Evolutionary conservation across 1,140 invertebrate genomes (phyloP), one percentile per base, ranked within the genome.

Genomic region (Drosophila prosaltans): DNA sequence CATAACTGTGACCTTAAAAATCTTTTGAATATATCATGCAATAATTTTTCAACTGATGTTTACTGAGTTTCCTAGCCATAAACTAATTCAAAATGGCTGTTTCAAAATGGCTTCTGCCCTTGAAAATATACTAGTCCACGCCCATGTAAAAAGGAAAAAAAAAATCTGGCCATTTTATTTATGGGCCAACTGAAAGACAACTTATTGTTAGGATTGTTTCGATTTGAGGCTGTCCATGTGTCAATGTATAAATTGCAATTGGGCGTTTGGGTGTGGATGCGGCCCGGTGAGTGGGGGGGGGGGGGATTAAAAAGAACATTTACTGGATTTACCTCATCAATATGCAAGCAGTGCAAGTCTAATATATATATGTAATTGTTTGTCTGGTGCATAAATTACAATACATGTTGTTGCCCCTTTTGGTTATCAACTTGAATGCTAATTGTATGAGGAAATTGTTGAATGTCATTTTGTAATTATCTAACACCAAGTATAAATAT

Each of bases 321-420:
- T 5, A 9, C 24, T 26, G 21, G 24, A 32, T 77, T 7, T 62
- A 55, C 75, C 82, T 81, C 80, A 86, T 86, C 82, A 82, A 86
- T 88, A 86, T 86, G 79, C 83, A 77, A 77, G 74, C 73, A 70
- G 83, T 74, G 74, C 74, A 51, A 51, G 63, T 70, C 72, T 65
- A 78, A 85, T 85, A 81, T 75, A 79, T 85, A 86, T 75, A 72
- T 85, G 81, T 81, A 72, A 75, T 81, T 69, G 58, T 40, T 66
- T 77, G 66, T 77, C 73, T 76, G 55, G 9, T 70, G 74, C 73
- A 77, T 77, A 77, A 69, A 77, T 59, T 59, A 59, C 21, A 21
- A 30, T 4, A 30, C 28, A 30, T 30, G 28, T 30, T 8, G 16
- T 40, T 39, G 55, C 55, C n/a, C 30, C 7, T 58, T 36, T 21